Evolutionary conservation across 1,140 invertebrate species (phyloP).

Genomic region (Lordiphosa stackelbergi): DNA sequence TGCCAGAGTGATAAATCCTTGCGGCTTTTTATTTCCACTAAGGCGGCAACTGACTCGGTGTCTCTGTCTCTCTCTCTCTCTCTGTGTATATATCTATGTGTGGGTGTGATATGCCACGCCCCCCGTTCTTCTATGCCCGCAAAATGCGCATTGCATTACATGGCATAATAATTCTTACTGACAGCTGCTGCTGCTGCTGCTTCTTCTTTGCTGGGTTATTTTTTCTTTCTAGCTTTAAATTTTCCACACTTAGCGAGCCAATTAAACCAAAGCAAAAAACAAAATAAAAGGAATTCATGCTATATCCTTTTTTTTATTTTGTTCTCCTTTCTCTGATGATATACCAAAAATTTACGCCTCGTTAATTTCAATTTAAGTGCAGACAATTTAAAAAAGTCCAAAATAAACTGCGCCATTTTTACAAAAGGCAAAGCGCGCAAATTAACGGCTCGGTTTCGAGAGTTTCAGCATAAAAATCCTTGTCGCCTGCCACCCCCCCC

Average conservation of each 20-base stretch:
- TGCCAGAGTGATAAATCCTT: conserved; percentile 74
- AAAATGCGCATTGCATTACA: conserved; percentile 65
- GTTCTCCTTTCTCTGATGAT: conserved; percentile 28
- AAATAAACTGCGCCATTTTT: conserved; percentile 56
- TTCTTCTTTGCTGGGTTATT: neutral
- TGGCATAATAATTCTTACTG: conserved; percentile 72
- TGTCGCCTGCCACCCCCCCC: neutral
- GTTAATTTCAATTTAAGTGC: conserved; percentile 75
- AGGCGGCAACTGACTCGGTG: conserved; percentile 15
- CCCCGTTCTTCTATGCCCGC: conserved; percentile 1
- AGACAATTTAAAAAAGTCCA: conserved; percentile 59
- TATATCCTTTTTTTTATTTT: conserved; percentile 7
- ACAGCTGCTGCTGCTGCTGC: conserved; percentile 28
- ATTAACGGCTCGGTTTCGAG: conserved; percentile 60
- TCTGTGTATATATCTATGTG: conserved; percentile 14
- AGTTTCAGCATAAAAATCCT: conserved; percentile 26
- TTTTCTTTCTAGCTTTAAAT: conserved; percentile 32
- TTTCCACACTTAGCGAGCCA: conserved; percentile 61
- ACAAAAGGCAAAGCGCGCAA: conserved; percentile 66
- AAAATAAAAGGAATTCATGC: conserved; percentile 7
- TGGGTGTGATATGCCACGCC: conserved; percentile 58
- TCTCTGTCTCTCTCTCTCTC: conserved; percentile 2
- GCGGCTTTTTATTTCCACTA: conserved; percentile 68
- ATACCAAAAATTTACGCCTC: conserved; percentile 66
- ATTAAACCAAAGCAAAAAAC: conserved; percentile 51